Evolutionary conservation across 2,797 vertebrate species (phyloP), one percentile per base, ranked within the genome.

Genomic region (Pangasius sanitwongsei): DNA sequence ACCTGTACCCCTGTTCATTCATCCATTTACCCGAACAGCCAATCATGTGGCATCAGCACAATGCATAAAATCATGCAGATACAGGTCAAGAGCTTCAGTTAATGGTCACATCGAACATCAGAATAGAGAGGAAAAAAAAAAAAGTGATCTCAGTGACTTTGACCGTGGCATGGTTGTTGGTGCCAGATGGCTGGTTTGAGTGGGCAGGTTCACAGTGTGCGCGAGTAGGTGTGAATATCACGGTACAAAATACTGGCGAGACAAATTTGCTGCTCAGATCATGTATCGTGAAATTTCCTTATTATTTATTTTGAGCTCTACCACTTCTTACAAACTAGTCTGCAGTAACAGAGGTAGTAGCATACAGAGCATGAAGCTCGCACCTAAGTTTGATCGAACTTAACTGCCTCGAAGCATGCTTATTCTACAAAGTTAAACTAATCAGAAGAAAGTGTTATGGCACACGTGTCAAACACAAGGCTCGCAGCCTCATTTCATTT

Each of bases 131-230:
- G 5, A 25, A 1, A 11, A 20, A 15, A 6, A 28, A 41, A 65
- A 83, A 65, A 48, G 44, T 84, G 82, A 67, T 84, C 65, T 55
- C 65, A 0, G 83, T 37, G n/a, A n/a, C 82, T 48, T 23, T 83
- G 82, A 85, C 44, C 63, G 11, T 85, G 83, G 65, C 83, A 37
- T 53, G 48, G 4, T 25, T 85, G 67, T 55, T 18, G 25, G 25
- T 31, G 61, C 82, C 82, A 83, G 82, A 83, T 65, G 82, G 82
- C 82, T 83, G 59, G 82, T 65, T 65, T 65, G 82, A 83, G 61
- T 83, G 82, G 82, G 82, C 59, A 83, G 82, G 82, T 83, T 83
- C 83, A 85, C 83, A 85, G 83, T 72, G 48, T 53, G 31, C 65
- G 70, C 1, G 7, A 85, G 48, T 37, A 25, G 48, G 65, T 20